phyloP scores from a whole-genome alignment of 2,888 invertebrate genomes.

The Stenichneumon culpator region DNA sequence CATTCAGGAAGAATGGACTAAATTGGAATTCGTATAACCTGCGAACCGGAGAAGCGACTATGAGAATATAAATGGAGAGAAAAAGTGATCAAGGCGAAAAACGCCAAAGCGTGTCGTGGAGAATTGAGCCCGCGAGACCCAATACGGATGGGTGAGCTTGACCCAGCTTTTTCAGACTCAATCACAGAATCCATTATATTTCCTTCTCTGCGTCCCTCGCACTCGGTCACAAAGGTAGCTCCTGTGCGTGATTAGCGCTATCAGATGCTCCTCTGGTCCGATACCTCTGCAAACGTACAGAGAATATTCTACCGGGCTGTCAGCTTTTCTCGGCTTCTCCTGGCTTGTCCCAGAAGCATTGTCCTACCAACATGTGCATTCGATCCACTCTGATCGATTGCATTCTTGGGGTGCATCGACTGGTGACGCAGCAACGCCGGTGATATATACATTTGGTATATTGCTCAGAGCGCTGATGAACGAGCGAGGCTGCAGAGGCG shows the following conservation, averaged over 20 bases:
- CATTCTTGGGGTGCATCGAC: neutral
- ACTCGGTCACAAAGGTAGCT: neutral
- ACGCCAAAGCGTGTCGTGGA: constrained; percentile 8
- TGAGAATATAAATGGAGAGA: constrained; percentile 19
- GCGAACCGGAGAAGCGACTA: constrained; percentile 10
- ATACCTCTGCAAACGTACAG: neutral
- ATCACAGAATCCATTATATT: constrained; percentile 25
- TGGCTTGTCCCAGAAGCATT: neutral
- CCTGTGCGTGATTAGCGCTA: constrained; percentile 35
- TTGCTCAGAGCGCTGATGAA: constrained; percentile 13
- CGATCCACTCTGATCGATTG: constrained; percentile 8
- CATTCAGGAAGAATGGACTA: constrained; percentile 22
- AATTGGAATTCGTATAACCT: constrained; percentile 35
- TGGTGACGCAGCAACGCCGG: neutral
- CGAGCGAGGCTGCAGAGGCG: constrained; percentile 9
- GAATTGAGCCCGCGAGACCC: neutral
- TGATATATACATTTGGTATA: neutral
- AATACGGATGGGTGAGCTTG: neutral
- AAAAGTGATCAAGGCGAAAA: neutral
- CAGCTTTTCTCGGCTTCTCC: constrained; percentile 22
- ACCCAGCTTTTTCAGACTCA: constrained; percentile 2
- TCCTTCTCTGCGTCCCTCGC: neutral
- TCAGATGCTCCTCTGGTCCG: constrained; percentile 30
- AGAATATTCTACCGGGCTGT: neutral
- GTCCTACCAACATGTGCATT: neutral